Conservation (phyloP, 2,797 vertebrate genomes). For the Podarcis siculus region DNA sequence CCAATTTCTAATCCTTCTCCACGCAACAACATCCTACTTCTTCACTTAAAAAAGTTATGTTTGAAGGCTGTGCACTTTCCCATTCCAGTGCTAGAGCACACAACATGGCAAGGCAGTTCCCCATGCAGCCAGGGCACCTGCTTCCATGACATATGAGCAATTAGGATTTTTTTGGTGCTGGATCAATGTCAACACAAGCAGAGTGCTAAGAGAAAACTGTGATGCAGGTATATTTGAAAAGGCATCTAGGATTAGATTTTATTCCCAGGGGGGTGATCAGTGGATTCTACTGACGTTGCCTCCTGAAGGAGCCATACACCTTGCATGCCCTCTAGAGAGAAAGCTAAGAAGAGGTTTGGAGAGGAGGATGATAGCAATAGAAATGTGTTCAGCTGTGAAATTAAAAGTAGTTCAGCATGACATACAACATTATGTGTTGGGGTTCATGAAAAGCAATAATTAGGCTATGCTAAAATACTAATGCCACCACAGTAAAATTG, state of each 20-base stretch:
- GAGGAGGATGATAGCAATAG: slow-evolving; percentile 68
- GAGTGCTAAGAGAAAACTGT: neutral
- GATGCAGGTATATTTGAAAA: neutral
- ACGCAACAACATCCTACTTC: too few species aligned
- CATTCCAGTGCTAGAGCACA: neutral
- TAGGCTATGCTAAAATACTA: slow-evolving; percentile 61
- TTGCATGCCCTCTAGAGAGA: slow-evolving; percentile 67
- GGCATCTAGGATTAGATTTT: neutral
- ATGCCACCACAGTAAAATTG: slow-evolving; percentile 52
- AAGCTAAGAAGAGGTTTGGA: slow-evolving; percentile 59
- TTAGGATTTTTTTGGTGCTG: neutral
- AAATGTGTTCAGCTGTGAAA: slow-evolving; percentile 83
- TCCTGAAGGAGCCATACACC: slow-evolving; percentile 56
- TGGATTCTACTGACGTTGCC: neutral
- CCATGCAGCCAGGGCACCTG: neutral
- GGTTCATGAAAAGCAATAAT: slow-evolving; percentile 75
- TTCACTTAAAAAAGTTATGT: too few species aligned
- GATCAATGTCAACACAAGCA: neutral
- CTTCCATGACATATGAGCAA: too few species aligned
- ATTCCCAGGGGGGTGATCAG: slow-evolving; percentile 36
- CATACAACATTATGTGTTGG: slow-evolving; percentile 67
- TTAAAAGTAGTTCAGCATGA: slow-evolving; percentile 79
- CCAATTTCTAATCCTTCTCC: neutral
- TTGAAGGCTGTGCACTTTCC: neutral
- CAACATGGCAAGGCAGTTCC: neutral